These are phyloP conservation scores for Chrysopilus asiliformis DNA, from an alignment of 2,888 invertebrate genomes.

Conservation along the genomic window DNA sequence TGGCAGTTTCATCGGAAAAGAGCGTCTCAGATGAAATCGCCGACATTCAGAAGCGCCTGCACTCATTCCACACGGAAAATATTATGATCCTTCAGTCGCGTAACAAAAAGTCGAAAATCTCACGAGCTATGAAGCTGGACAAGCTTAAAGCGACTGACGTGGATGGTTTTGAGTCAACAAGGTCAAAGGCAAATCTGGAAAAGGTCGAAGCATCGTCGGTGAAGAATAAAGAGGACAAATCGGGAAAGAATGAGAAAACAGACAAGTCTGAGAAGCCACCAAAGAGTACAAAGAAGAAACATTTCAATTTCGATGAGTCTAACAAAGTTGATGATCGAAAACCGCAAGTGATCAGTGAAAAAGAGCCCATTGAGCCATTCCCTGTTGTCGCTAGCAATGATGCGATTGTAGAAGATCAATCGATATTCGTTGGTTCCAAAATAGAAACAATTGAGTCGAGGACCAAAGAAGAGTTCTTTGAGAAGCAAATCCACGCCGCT, in stretches of 20 bases:
- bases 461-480: slow-evolving; percentile 11
- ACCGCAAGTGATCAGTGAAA: not conserved
- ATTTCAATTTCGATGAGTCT: slow-evolving; percentile 39
- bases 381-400: not conserved
- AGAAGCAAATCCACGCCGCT: slow-evolving; percentile 15
- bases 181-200: not conserved
- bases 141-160: not conserved
- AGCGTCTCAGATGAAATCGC: slow-evolving; percentile 41
- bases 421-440: not conserved
- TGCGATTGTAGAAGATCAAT: not conserved
- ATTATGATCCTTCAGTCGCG: slow-evolving; percentile 46
- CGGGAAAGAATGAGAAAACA: slow-evolving; percentile 36
- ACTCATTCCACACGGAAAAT: slow-evolving; percentile 49
- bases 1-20: not conserved
- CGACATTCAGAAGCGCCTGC: slow-evolving; percentile 47
- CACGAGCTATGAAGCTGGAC: slow-evolving; percentile 29
- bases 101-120: slow-evolving; percentile 39
- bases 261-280: no score
- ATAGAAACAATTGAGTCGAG: no score
- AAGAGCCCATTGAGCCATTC: not conserved
- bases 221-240: slow-evolving; percentile 5
- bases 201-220: not conserved
- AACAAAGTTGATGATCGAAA: slow-evolving; percentile 21
- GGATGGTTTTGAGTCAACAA: not conserved
- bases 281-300: slow-evolving; percentile 26